A percentile compares a stretch with the other conserved stretches of the same genome.
Evolutionary conservation across 2,797 vertebrate species (phyloP).

Genomic region (Oreochromis grahami): DNA sequence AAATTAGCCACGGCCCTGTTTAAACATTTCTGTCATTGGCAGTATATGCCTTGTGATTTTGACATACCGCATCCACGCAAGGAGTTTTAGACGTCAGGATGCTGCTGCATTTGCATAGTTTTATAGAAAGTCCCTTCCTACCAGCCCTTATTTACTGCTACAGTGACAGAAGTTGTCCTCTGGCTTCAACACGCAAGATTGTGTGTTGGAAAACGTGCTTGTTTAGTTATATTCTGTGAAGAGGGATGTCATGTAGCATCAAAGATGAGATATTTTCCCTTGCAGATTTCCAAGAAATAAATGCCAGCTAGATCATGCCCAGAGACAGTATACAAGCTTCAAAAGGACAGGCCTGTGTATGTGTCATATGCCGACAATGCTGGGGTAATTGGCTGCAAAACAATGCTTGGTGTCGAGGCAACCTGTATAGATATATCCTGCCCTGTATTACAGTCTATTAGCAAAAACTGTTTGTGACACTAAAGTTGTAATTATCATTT

Average conservation of each 20-base stretch:
- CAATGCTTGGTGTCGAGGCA: conserved; percentile 16
- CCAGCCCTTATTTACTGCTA: conserved; percentile 28
- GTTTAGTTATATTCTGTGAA: conserved; percentile 59
- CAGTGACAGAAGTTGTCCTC: conserved; percentile 48
- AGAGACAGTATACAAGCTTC: conserved; percentile 60
- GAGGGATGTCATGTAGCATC: conserved; percentile 59
- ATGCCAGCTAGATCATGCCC: conserved; percentile 56
- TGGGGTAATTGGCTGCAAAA: conserved; percentile 55
- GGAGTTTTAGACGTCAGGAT: neutral
- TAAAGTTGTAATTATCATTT: neutral
- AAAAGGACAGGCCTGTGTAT: conserved; percentile 43
- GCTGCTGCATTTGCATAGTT: neutral
- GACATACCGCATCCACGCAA: neutral
- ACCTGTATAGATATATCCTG: neutral
- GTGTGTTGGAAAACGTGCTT: conserved; percentile 38
- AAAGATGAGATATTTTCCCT: conserved; percentile 55
- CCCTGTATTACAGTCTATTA: conserved; percentile 1
- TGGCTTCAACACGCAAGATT: conserved; percentile 11
- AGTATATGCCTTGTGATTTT: neutral
- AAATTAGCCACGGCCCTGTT: neutral
- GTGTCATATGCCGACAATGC: conserved; percentile 32
- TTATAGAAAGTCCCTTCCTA: neutral
- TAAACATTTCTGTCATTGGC: neutral
- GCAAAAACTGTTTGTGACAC: neutral
- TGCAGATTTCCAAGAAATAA: conserved; percentile 59